Percentiles rank a stretch among this genome's conserved stretches.
Conservation (phyloP, 1,140 invertebrate species). For the Diplogasteroides magnus region DNA sequence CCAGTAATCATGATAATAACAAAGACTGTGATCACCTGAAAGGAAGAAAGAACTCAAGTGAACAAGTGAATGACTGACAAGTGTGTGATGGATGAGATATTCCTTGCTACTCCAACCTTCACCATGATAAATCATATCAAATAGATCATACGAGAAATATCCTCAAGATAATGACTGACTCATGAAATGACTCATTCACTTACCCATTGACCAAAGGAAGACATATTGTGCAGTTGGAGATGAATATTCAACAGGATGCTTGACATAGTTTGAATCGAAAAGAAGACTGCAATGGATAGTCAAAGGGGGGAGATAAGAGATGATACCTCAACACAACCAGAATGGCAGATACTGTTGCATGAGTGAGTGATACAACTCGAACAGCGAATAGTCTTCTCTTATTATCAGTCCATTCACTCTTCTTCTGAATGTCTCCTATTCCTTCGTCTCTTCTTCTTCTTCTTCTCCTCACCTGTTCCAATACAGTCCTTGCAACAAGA, state of each 20-base stretch:
- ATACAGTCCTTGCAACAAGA: too few species aligned
- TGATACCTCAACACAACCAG: constrained; percentile 19
- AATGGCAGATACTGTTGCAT: constrained; percentile 23
- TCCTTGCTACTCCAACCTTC: constrained; percentile 21
- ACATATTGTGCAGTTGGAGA: constrained; percentile 20
- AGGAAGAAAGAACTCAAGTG: neutral
- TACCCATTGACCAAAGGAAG: constrained; percentile 16
- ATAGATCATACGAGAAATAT: constrained; percentile 24
- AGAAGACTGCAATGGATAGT: constrained; percentile 16
- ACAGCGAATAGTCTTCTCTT: constrained; percentile 24
- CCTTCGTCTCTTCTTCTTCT: neutral
- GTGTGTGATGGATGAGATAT: constrained; percentile 28
- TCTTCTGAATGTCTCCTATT: constrained; percentile 2
- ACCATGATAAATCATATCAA: constrained; percentile 26
- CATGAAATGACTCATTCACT: neutral
- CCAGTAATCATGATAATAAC: constrained; percentile 21
- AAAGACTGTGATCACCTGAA: constrained; percentile 25
- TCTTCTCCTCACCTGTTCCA: neutral
- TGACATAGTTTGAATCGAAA: constrained; percentile 15
- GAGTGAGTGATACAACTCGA: constrained; percentile 27
- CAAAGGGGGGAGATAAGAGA: neutral
- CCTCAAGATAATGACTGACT: constrained; percentile 6
- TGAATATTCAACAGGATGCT: constrained; percentile 23
- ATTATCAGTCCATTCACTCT: constrained; percentile 24
- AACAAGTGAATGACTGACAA: constrained; percentile 3